Percentiles rank a stretch among this genome's conserved stretches.
Conservation (phyloP, 2,888 invertebrate species). For the Chymomyza caudatula region DNA sequence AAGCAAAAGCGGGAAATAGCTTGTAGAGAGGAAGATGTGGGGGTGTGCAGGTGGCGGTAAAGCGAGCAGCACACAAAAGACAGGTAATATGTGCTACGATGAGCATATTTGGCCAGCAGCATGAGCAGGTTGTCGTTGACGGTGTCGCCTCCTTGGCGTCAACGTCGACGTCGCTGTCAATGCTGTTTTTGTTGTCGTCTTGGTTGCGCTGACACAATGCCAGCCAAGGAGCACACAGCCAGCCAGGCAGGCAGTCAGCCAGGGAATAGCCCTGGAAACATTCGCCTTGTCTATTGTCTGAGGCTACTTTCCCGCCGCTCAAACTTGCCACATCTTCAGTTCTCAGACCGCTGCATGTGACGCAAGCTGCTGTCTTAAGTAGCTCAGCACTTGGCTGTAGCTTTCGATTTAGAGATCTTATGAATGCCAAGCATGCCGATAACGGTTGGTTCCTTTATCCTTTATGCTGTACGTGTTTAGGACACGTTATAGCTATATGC, state of each 20-base stretch:
- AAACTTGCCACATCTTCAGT: not conserved
- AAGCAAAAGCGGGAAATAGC: slow-evolving; percentile 44
- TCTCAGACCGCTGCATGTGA: not conserved
- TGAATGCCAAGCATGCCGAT: slow-evolving; percentile 67
- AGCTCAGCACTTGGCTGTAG: slow-evolving; percentile 51
- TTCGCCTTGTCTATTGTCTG: slow-evolving; percentile 35
- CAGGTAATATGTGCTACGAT: slow-evolving; percentile 60
- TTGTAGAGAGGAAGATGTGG: slow-evolving; percentile 2
- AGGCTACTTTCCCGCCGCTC: not conserved
- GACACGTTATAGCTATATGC: slow-evolving; percentile 55
- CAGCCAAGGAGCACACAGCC: slow-evolving; percentile 5
- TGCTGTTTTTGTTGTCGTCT: slow-evolving; percentile 12
- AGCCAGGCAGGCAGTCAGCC: slow-evolving; percentile 4
- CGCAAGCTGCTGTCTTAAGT: slow-evolving; percentile 44
- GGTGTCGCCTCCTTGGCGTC: not conserved
- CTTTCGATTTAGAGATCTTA: slow-evolving; percentile 59
- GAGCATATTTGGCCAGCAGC: slow-evolving; percentile 61
- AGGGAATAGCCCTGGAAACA: not conserved
- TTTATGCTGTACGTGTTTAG: slow-evolving; percentile 60
- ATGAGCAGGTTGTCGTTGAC: slow-evolving; percentile 48
- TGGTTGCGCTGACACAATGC: slow-evolving; percentile 54
- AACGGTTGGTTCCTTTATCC: slow-evolving; percentile 34
- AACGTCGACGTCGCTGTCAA: slow-evolving; percentile 6
- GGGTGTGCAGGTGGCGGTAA: not conserved
- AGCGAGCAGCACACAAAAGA: slow-evolving; percentile 51